These are phyloP conservation scores for Allobates femoralis DNA, from an alignment of 2,797 vertebrate species.

Conservation along the genomic window DNA sequence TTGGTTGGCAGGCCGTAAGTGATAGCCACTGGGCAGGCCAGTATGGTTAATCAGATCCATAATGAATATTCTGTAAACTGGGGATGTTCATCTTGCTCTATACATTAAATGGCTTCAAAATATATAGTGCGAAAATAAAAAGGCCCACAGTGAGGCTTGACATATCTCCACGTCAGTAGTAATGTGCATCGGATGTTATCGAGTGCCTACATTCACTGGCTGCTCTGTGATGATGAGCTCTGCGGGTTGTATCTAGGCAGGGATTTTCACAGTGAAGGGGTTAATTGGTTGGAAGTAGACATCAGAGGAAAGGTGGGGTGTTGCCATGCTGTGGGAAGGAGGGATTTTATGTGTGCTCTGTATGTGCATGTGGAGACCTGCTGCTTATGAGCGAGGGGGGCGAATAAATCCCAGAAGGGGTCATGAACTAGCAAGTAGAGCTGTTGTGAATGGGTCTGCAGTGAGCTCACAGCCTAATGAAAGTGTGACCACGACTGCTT, in stretches of 20 bases:
- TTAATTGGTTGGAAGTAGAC: slow-evolving; percentile 46
- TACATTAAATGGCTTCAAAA: not conserved
- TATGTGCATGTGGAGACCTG: slow-evolving; percentile 60
- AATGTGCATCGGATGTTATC: not conserved
- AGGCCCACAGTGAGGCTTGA: no score
- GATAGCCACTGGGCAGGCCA: no score
- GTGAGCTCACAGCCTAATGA: slow-evolving; percentile 15
- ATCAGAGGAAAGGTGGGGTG: slow-evolving; percentile 47
- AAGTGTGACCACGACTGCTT: not conserved
- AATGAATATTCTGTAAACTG: not conserved
- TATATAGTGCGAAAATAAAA: not conserved
- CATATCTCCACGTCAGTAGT: not conserved
- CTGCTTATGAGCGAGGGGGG: slow-evolving; percentile 43
- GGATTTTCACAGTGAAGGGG: slow-evolving; percentile 20
- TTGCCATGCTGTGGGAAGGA: slow-evolving; percentile 35
- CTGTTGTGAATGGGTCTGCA: not conserved
- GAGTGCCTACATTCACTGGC: not conserved
- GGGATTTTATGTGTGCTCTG: slow-evolving; percentile 35
- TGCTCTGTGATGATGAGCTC: not conserved
- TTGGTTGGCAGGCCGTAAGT: no score
- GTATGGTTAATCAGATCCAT: no score
- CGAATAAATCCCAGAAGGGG: slow-evolving; percentile 55
- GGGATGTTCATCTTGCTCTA: not conserved
- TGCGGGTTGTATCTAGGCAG: not conserved
- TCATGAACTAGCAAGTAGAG: slow-evolving; percentile 57